Base-by-base conservation (phyloP, 2,888 invertebrate genomes). In the Amblyteles armatorius region DNA sequence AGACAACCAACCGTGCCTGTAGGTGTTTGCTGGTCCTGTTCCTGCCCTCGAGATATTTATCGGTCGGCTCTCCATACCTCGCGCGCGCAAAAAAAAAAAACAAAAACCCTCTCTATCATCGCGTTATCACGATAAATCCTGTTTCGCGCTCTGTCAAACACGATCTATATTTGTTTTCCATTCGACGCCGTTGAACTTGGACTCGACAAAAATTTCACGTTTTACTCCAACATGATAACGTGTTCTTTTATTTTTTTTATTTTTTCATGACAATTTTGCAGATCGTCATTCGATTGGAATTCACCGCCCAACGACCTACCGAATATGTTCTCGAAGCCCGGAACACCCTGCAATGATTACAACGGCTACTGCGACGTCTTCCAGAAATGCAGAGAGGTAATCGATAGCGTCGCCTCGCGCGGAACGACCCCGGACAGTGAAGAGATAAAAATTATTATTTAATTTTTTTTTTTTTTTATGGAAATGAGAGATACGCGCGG, bases 301-400 rank as follows among this genome's bases (percentile, higher is more conserved):
- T 95, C 96, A 79, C 94, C 96, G 87, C 98, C 98, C 0, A 97
- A 96, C 92, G 98, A 98, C 94, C 97, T 98, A 89, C 98, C 98
- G 0, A 97, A 98, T 91, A 97, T 98, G 96, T 97, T 96, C 92
- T 97, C 98, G 69, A 98, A 98, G 91, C 97, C 98, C 0, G 98
- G 98, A 85, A 98, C 98, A 65, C 98, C 98, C 0, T 98, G 98
- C 94, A 98, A 98, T 94, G 97, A 98, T 92, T 98, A 98, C 94
- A 97, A 97, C 92, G 98, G 98, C 94, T 96, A 96, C 90, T 96
- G 96, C 91, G 96, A 96, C 92, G 95, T 96, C 63, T 96, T 95
- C 90, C 95, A 96, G 93, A 95, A 95, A 91, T 98, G 98, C 93
- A 95, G 98, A 88, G 98, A 98, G 94, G 97, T 98, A 86, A 79